Conservation (phyloP, 2,113 vertebrate species). For the Catharus bicknelli region DNA sequence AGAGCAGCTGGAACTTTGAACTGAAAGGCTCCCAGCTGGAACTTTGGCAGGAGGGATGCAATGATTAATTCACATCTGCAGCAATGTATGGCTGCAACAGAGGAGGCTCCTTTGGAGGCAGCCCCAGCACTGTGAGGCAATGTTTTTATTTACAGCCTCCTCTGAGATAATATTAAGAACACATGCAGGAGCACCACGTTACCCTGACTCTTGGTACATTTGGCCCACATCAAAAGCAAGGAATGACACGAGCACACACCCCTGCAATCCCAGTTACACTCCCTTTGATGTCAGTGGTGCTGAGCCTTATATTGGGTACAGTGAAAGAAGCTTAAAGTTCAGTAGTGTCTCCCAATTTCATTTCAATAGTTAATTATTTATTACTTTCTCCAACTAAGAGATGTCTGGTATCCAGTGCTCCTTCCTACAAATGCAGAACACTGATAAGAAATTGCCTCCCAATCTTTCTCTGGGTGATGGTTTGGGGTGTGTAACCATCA, state of each 20-base stretch:
- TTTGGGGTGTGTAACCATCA: not conserved
- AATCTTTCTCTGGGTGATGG: not conserved
- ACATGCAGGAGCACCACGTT: not conserved
- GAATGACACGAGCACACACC: not conserved
- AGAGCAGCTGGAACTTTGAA: slow-evolving; percentile 45
- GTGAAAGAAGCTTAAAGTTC: not conserved
- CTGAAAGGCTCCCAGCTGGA: slow-evolving; percentile 10
- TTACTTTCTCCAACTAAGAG: not conserved
- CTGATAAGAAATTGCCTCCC: not conserved
- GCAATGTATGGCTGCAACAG: not conserved
- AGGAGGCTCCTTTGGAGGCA: not conserved
- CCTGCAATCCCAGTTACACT: not conserved
- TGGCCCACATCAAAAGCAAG: not conserved
- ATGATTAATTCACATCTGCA: slow-evolving; percentile 28
- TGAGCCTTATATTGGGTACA: not conserved
- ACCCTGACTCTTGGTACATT: not conserved
- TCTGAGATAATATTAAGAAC: not conserved
- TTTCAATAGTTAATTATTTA: not conserved
- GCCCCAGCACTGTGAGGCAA: not conserved
- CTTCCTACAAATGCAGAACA: not conserved
- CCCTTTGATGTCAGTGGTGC: not conserved
- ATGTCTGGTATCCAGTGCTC: not conserved
- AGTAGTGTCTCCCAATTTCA: not conserved
- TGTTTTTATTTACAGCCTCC: slow-evolving; percentile 28
- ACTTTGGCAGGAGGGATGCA: not conserved